Evolutionary conservation across 2,888 invertebrate genomes (phyloP), one percentile per base, ranked within the genome.

Genomic region (Octodonta nipae): DNA sequence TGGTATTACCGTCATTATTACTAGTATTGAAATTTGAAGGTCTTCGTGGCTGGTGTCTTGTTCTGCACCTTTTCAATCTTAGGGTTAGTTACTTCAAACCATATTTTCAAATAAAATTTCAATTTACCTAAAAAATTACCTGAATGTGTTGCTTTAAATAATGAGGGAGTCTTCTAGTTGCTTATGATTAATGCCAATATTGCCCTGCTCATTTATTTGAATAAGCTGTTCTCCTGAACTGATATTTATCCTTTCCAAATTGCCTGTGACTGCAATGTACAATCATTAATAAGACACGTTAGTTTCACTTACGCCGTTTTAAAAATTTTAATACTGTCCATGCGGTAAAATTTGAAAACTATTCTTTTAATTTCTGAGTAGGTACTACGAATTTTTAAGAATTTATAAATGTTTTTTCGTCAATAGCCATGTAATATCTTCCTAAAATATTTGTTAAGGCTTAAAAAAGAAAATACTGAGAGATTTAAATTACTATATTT

Each of bases 41-140:
- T 20, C 20, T 20, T 7, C 6, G n/a, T 20, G 7, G n/a, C n/a
- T n/a, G n/a, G n/a, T n/a, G 20, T n/a, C 20, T 20, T 20, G 20
- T 20, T 6, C 20, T 20, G 20, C 20, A 20, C 6, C 7, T 20
- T 20, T 7, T 20, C 6, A 20, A 20, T n/a, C n/a, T n/a, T 7
- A 20, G 20, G 20, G n/a, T 20, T 20, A 20, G n/a, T 20, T 20
- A 20, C n/a, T 6, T 20, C 6, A 20, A 20, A 20, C 6, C n/a
- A 7, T 7, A 20, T 20, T 20, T 20, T 20, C 20, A 20, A 20
- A 20, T 20, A 7, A n/a, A 20, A 20, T 7, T 20, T 20, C 20
- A 20, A 20, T 20, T 20, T 20, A 20, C n/a, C n/a, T 20, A 20
- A 20, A 20, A 20, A 20, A 20, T 20, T 20, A 20, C 20, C 20